Conservation (phyloP, 2,113 vertebrate species). For the Irena cyanogastra region DNA sequence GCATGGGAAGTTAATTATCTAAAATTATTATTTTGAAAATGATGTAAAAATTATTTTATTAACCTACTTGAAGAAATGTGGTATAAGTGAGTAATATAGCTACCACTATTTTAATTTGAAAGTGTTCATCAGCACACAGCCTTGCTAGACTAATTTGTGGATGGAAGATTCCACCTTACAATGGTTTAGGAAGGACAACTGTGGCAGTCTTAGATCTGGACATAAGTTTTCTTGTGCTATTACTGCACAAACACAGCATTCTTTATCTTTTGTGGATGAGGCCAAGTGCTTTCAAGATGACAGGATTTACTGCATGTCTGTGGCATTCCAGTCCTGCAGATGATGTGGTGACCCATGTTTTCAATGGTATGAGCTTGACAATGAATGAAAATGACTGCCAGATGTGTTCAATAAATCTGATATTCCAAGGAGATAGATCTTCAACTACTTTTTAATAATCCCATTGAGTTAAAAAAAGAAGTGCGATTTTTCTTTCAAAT, state of each 20-base stretch:
- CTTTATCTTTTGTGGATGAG: neutral
- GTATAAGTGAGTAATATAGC: neutral
- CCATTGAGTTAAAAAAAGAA: neutral
- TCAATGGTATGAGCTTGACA: neutral
- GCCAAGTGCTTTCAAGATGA: neutral
- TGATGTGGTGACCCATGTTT: neutral
- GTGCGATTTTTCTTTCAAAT: neutral
- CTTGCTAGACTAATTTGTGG: neutral
- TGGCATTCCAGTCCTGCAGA: neutral
- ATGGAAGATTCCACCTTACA: neutral
- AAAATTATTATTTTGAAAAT: neutral
- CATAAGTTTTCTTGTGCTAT: neutral
- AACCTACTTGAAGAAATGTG: neutral
- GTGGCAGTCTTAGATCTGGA: neutral
- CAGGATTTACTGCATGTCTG: neutral
- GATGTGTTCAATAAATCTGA: neutral
- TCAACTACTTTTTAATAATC: neutral
- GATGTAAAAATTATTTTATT: neutral
- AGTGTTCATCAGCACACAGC: neutral
- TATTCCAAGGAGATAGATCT: neutral
- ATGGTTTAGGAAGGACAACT: neutral
- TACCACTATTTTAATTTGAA: neutral
- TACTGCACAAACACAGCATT: neutral
- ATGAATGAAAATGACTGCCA: neutral
- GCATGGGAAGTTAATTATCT: neutral